Evolutionary conservation across 2,797 vertebrate species (phyloP).

Genomic region (Pteropus rufus): DNA sequence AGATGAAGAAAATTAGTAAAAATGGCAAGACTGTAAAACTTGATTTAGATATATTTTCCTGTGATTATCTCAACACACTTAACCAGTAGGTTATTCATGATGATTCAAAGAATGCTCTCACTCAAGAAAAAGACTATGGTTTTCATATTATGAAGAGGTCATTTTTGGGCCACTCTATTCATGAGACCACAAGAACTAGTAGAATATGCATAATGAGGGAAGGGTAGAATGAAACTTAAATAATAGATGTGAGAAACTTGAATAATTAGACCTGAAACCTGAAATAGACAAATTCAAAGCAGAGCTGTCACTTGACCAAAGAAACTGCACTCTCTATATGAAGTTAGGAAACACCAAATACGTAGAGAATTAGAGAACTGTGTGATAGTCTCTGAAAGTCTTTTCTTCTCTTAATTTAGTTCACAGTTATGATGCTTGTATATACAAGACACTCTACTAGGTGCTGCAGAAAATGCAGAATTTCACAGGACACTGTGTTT

Average conservation of each 20-base stretch:
- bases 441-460: neutral
- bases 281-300: slow-evolving; percentile 23
- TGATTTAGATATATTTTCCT: slow-evolving; percentile 40
- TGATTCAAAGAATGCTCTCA: slow-evolving; percentile 18
- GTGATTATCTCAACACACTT: slow-evolving; percentile 31
- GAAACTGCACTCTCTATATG: neutral
- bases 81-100: slow-evolving; percentile 8
- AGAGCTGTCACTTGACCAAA: slow-evolving; percentile 1
- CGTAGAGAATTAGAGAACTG: neutral
- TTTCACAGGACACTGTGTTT: neutral
- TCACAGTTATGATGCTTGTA: neutral
- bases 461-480: neutral
- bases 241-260: neutral
- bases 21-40: slow-evolving; percentile 21
- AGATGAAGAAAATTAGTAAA: slow-evolving; percentile 48
- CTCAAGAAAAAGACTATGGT: neutral
- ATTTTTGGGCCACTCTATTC: slow-evolving; percentile 22
- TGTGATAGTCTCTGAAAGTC: neutral
- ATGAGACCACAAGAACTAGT: neutral
- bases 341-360: neutral
- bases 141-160: neutral
- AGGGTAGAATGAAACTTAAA: neutral
- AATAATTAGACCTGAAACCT: neutral
- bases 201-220: neutral
- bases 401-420: neutral